Base-by-base conservation (phyloP, 1,140 invertebrate species). In the Pogonus chalceus region DNA sequence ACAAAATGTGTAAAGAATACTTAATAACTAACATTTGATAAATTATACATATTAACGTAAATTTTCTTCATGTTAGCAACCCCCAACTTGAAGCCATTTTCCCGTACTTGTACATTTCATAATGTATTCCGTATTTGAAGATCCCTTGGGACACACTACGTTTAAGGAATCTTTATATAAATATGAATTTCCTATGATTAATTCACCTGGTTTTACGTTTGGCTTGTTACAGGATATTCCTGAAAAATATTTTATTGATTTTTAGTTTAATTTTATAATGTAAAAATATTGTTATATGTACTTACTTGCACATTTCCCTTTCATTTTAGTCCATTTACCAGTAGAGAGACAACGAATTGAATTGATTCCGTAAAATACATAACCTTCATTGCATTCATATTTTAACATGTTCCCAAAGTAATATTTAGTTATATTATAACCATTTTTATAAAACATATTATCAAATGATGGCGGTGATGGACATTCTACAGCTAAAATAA, bases 241-340 rank as follows among this genome's bases (percentile, higher is more conserved):
- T 67, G 46, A 39, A 62, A 60, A 52, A 46, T 46, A 53, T 39
- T 53, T 20, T 39, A 12, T 35, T 23, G 4, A 18, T 2, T 2
- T 43, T 50, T 9, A 22, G 12, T 20, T 52, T 53, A 20, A 18
- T 48, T 23, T 35, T 46, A 35, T 2, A 35, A 1, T 35, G 12
- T 12, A 54, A 24, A 3, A 20, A 14, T 20, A 35, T 49, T 37
- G 20, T 39, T 43, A 35, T 51, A n/a, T 7, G 9, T 53, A 64
- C 63, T 62, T 57, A 66, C 65, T 63, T 35, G 69, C 61, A 62
- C 82, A 84, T 63, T 66, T 69, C 52, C 79, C 79, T 23, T 60
- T 60, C 14, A 79, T 71, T 55, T 62, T 59, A 1, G 74, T 74
- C 82, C 82, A 84, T 20, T 67, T 72, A 20, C 73, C 71, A 55